Evolutionary conservation across 37 sponge, comb jelly and placozoan genomes (phyloP).

Genomic region (Mnemiopsis leidyi): DNA sequence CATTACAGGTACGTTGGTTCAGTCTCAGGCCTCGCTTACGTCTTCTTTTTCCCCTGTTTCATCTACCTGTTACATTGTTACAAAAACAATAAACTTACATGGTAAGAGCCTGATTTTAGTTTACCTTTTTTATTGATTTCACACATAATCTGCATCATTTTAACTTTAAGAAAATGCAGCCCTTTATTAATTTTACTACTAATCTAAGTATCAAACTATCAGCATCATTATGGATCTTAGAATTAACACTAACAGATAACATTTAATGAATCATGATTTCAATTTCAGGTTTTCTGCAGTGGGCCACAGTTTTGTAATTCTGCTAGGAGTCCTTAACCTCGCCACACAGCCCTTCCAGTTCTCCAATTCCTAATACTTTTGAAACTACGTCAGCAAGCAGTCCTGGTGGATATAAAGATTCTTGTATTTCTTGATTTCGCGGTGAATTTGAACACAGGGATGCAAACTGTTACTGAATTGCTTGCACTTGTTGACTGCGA

Average conservation of each 20-base stretch:
- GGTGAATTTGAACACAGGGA: too few species aligned
- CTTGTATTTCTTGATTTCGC: too few species aligned
- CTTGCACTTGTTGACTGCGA: not conserved
- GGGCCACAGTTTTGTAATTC: not conserved
- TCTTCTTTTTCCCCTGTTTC: conserved; percentile 51
- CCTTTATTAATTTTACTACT: not conserved
- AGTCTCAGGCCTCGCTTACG: conserved; percentile 31
- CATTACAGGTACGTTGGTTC: conserved; percentile 62
- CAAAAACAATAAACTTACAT: conserved; percentile 29
- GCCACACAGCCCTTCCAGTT: not conserved
- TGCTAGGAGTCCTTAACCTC: conserved; percentile 3
- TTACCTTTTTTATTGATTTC: too few species aligned
- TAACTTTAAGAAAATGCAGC: too few species aligned
- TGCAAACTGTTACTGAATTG: not conserved
- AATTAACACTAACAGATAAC: too few species aligned
- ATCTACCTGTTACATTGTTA: conserved; percentile 57
- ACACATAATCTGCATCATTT: not conserved
- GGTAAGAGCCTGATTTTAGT: too few species aligned
- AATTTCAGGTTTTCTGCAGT: conserved; percentile 6
- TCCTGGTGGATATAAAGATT: not conserved
- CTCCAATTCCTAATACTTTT: not conserved
- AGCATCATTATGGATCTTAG: too few species aligned
- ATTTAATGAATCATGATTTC: too few species aligned
- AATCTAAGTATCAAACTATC: too few species aligned
- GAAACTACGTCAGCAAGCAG: not conserved